Evolutionary conservation across 2,888 invertebrate species (phyloP).

Genomic region (Drosophila buzzatii): DNA sequence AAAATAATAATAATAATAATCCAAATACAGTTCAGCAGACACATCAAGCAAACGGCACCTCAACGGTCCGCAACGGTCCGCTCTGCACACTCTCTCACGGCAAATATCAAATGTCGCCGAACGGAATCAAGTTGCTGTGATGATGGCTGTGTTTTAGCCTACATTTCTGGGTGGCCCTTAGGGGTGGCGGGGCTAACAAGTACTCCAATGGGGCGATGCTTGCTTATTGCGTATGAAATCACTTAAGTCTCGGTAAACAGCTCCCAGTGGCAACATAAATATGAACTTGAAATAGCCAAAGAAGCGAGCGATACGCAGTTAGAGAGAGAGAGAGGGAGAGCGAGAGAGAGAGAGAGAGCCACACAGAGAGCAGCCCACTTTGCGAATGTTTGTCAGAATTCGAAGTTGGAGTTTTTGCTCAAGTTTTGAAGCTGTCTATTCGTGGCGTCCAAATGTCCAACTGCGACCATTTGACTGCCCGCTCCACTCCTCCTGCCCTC

Average conservation of each 20-base stretch:
- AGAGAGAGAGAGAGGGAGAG: not conserved
- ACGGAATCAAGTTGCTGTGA: not conserved
- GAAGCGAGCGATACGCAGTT: not conserved
- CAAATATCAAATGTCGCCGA: slow-evolving; percentile 10
- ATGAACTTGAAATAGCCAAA: slow-evolving; percentile 55
- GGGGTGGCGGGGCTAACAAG: slow-evolving; percentile 9
- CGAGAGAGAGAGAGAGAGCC: too few relatives aligned
- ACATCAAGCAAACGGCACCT: slow-evolving; percentile 37
- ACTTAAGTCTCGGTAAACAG: slow-evolving; percentile 75
- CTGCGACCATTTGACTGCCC: slow-evolving; percentile 24
- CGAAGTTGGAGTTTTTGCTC: slow-evolving; percentile 17
- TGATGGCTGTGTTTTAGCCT: slow-evolving; percentile 24
- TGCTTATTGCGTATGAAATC: slow-evolving; percentile 68
- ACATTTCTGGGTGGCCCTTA: slow-evolving; percentile 8
- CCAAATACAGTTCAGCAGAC: slow-evolving; percentile 59
- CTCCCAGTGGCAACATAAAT: slow-evolving; percentile 77
- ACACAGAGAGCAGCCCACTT: not conserved
- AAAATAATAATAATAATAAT: slow-evolving; percentile 64
- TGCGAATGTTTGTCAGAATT: slow-evolving; percentile 1
- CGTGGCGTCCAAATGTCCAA: slow-evolving; percentile 19
- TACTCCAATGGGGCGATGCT: slow-evolving; percentile 40
- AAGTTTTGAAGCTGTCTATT: slow-evolving; percentile 8
- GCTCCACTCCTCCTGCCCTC: not conserved
- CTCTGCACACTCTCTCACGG: not conserved
- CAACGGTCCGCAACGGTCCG: slow-evolving; percentile 1